Evolutionary conservation across 2,797 vertebrate species (phyloP).

Genomic region (Morelia viridis): DNA sequence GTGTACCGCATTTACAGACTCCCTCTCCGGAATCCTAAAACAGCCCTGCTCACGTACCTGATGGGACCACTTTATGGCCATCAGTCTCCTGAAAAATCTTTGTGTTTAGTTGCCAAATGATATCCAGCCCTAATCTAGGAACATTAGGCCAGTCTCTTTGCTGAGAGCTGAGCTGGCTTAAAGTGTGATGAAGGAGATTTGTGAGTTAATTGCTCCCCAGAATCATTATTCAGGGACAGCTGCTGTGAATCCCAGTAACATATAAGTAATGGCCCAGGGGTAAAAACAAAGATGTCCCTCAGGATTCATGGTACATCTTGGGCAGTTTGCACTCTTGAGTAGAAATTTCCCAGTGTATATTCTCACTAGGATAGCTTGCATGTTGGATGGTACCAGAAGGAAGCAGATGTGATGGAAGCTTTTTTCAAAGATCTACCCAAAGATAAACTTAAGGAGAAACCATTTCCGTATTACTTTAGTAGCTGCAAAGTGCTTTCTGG

Average conservation of each 20-base stretch:
- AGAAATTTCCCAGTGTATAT: neutral
- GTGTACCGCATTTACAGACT: neutral
- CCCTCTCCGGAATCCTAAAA: neutral
- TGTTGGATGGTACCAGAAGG: neutral
- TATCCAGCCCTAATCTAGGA: neutral
- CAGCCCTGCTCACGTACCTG: neutral
- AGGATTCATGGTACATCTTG: neutral
- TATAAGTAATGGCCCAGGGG: neutral
- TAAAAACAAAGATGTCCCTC: neutral
- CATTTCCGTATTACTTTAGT: neutral
- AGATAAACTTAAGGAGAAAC: neutral
- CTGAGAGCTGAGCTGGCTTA: neutral
- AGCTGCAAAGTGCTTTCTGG: neutral
- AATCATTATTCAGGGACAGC: neutral
- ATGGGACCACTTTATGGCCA: neutral
- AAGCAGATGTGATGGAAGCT: neutral
- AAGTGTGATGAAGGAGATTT: neutral
- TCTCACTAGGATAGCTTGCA: neutral
- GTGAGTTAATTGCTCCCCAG: neutral
- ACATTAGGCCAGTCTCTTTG: neutral
- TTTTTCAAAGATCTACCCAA: neutral
- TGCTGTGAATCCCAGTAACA: neutral
- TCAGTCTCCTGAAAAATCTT: neutral
- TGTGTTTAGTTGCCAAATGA: neutral
- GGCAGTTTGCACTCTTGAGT: neutral